Base-by-base conservation (phyloP, 2,888 invertebrate genomes). In the Danaus chrysippus region DNA sequence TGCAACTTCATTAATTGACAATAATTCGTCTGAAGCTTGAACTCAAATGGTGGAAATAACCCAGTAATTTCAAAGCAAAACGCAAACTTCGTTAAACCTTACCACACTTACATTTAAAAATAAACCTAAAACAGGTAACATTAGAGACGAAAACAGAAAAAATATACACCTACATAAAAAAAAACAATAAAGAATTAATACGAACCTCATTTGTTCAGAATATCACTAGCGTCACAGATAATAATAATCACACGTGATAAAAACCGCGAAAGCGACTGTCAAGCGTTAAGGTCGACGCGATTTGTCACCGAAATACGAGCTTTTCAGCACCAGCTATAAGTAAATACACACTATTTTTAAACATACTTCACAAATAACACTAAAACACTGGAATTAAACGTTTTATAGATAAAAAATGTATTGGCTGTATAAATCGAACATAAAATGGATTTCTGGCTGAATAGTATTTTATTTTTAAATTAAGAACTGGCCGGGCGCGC, bases 391-490 rank as follows among this genome's bases (percentile, higher is more conserved):
- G 52, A 44, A 56, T 52, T 49, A 12, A 52, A 56, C 42, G n/a
- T 41, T 52, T 49, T 15, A 54, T 15, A 13, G 53, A 61, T 56
- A 60, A 42, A 61, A 60, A 57, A 46, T 59, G 55, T 54, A 46
- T 59, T 64, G 54, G 59, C 58, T 53, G 58, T 56, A 52, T 59
- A 53, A 60, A 42, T 42, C 54, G 65, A 59, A 62, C 62, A 55
- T 60, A 52, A 55, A 64, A 62, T 64, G 69, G 66, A 69, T 66
- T 65, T 74, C 73, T 71, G 72, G 71, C 67, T 64, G 71, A 68
- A 74, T 71, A 76, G 72, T 73, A 77, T 79, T 82, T 84, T 86
- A 85, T 82, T 88, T 87, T 84, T 89, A 86, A 86, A 86, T 79
- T 77, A 75, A 74, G 77, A 79, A 79, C 73, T 78, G 81, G 81